Evolutionary conservation across 92 coral and sea anemone species (phyloP).

Genomic region (Heteractis magnifica): DNA sequence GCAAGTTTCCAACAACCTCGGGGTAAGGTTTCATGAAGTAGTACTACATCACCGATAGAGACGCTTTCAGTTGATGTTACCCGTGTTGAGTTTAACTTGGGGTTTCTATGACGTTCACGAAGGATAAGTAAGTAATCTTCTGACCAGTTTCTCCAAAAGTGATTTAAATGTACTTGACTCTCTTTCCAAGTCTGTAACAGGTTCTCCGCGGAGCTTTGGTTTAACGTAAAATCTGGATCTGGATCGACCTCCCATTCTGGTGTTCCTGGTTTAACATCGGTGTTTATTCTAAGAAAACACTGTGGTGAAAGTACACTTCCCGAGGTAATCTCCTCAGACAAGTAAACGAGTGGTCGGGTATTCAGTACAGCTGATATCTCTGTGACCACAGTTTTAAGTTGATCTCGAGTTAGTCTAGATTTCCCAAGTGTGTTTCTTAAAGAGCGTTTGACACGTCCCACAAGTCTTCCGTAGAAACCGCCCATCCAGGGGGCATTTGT

Average conservation of each 20-base stretch:
- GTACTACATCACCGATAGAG: slow-evolving; percentile 9
- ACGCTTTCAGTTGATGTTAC: neutral
- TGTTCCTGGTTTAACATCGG: slow-evolving; percentile 20
- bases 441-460: slow-evolving; percentile 12
- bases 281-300: slow-evolving; percentile 13
- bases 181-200: slow-evolving; percentile 16
- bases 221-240: slow-evolving; percentile 26
- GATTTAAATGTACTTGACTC: slow-evolving; percentile 21
- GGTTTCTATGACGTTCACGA: neutral
- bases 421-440: slow-evolving; percentile 9
- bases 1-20: slow-evolving; percentile 21
- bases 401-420: neutral
- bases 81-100: neutral
- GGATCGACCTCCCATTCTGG: slow-evolving; percentile 12
- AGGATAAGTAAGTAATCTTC: slow-evolving; percentile 15
- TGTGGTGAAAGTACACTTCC: slow-evolving; percentile 20
- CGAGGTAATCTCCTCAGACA: neutral
- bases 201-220: slow-evolving; percentile 13
- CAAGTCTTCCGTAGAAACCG: slow-evolving; percentile 26
- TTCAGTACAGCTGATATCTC: neutral
- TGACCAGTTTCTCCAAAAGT: slow-evolving; percentile 28
- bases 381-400: slow-evolving; percentile 4
- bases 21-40: slow-evolving; percentile 15
- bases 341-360: neutral
- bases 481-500: slow-evolving; percentile 48